These are phyloP conservation scores for Phaonia tiefii DNA, from an alignment of 2,888 invertebrate species.

Conservation along the genomic window DNA sequence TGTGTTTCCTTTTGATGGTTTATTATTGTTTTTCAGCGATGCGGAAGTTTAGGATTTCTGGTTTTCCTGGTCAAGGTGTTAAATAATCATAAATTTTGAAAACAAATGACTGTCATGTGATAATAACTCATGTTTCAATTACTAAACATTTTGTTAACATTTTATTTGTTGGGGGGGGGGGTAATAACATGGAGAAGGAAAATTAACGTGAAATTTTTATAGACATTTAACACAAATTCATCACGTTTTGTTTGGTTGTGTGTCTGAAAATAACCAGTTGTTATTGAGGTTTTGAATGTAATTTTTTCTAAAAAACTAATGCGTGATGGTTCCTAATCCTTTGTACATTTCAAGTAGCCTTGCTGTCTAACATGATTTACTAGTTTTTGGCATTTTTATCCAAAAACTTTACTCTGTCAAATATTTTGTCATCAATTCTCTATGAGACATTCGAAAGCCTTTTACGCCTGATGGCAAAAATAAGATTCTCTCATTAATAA, in stretches of 20 bases:
- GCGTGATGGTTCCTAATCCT: conserved; percentile 3
- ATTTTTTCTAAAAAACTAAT: neutral
- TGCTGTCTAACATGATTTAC: conserved; percentile 39
- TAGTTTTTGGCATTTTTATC: neutral
- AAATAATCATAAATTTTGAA: conserved; percentile 58
- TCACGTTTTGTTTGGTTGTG: neutral
- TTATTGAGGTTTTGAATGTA: no score
- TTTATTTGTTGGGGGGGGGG: no score
- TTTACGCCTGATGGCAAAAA: conserved; percentile 6
- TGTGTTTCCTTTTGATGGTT: no score
- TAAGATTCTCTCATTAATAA: conserved; percentile 9
- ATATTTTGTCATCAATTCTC: conserved; percentile 58
- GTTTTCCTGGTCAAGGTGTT: conserved; percentile 55
- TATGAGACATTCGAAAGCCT: conserved; percentile 10
- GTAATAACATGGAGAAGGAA: conserved; percentile 20
- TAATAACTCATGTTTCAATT: conserved; percentile 65
- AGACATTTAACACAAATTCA: conserved; percentile 1
- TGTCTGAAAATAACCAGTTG: conserved; percentile 9
- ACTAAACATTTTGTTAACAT: conserved; percentile 56
- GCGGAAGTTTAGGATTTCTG: conserved; percentile 57
- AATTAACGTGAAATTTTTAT: conserved; percentile 20
- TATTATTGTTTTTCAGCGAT: neutral
- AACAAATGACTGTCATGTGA: conserved; percentile 10
- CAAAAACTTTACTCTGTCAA: conserved; percentile 7
- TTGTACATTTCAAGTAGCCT: conserved; percentile 53